Evolutionary conservation across 2,888 invertebrate genomes (phyloP), one percentile per base, ranked within the genome.

Genomic region (Theretra japonica): DNA sequence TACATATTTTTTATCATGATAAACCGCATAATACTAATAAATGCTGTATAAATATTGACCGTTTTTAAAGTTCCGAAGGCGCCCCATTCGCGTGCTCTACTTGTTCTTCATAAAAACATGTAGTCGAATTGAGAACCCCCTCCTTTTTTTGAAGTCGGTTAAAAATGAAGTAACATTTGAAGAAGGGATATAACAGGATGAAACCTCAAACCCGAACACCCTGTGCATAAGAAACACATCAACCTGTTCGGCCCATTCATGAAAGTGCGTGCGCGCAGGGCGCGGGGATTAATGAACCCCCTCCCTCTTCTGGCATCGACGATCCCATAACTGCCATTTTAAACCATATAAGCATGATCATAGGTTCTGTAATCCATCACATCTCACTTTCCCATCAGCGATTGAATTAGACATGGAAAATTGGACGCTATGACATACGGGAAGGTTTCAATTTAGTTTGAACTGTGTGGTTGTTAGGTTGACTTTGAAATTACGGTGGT

Each of bases 181-280:
- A 41, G 41, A 25, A 21, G 68, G 25, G 23, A 23, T 68, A 50
- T 50, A 25, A 7, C 17, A 21, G n/a, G 33, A 62, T 33, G 73
- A 76, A 75, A 80, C 79, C 73, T 33, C 73, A 76, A 75, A 80
- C 79, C 73, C 76, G 69, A 84, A 74, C 93, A 91, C 28, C 88
- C 93, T 93, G 88, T 94, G 88, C 79, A 79, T 77, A 75, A 76
- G n/a, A 83, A 86, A 93, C 89, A 91, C 90, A 93, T 93, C 93
- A 94, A 94, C 94, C 94, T 94, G 94, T 94, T 94, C 90, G 90
- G 89, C 88, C 92, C 94, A 94, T 94, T 94, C 94, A 94, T 94
- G 93, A 94, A 94, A 94, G 94, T 94, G 94, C 94, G 94, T 93
- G 94, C 86, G 93, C 93, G 93, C 94, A 93, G 93, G 92, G 94